These are phyloP conservation scores for Halcyon malimbica DNA, from an alignment of 2,113 vertebrate genomes.

Conservation along the genomic window DNA sequence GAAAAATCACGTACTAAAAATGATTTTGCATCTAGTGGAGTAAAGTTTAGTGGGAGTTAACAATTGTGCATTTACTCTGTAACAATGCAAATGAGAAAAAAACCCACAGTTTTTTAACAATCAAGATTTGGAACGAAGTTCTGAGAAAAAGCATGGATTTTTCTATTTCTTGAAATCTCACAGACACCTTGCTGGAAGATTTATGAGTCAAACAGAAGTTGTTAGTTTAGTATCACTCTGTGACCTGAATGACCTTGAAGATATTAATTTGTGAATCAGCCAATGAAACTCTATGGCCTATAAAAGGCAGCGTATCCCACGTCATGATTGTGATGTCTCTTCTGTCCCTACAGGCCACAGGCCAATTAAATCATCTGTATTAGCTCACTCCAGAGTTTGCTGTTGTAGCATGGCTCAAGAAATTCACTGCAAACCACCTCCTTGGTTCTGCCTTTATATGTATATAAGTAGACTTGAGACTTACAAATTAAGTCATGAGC, in stretches of 20 bases:
- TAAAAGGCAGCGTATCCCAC: neutral
- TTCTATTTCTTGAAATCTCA: neutral
- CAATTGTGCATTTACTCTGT: neutral
- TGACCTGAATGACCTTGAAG: neutral
- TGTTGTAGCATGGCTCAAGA: neutral
- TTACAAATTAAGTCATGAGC: neutral
- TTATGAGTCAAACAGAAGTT: neutral
- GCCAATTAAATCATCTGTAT: neutral
- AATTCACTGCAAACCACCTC: neutral
- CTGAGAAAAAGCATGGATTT: neutral
- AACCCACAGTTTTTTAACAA: neutral
- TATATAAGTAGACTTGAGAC: neutral
- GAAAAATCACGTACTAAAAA: neutral
- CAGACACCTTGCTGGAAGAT: neutral
- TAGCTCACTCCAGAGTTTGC: neutral
- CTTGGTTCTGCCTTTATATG: neutral
- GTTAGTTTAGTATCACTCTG: neutral
- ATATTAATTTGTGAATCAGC: conserved; percentile 25
- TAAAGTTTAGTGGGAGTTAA: neutral
- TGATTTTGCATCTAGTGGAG: neutral
- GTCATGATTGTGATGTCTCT: accelerated
- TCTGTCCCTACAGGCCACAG: neutral
- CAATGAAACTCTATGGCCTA: conserved; percentile 8
- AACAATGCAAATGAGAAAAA: neutral
- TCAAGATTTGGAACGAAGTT: neutral